Percentiles rank a stretch among this genome's conserved stretches.
phyloP scores from a whole-genome alignment of 2,113 vertebrate species.

The Parotia lawesii region DNA sequence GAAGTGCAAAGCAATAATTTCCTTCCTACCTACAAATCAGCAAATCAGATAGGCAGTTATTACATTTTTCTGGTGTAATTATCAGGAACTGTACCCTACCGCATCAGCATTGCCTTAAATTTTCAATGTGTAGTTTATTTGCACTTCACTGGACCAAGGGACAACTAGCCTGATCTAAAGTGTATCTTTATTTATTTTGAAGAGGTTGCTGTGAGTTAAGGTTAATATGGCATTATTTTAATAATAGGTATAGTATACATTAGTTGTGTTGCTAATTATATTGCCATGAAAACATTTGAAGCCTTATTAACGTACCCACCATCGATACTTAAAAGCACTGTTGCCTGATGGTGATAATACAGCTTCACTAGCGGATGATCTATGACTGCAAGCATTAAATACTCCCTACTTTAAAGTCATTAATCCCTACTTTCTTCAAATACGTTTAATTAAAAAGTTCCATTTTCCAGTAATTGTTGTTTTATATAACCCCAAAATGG shows the following conservation, averaged over 20 bases:
- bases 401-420: constrained; percentile 52
- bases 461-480: constrained; percentile 53
- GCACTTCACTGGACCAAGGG: not conserved
- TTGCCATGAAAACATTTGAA: constrained; percentile 51
- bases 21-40: not conserved
- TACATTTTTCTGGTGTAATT: not conserved
- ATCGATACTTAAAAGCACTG: constrained; percentile 23
- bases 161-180: not conserved
- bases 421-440: constrained; percentile 64
- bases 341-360: constrained; percentile 17
- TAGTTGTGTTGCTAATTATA: constrained; percentile 43
- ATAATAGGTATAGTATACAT: not conserved
- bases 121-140: not conserved
- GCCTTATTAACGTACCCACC: constrained; percentile 33
- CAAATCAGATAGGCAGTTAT: not conserved
- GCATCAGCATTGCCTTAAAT: not conserved
- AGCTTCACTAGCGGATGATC: constrained; percentile 41
- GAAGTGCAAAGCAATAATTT: not conserved
- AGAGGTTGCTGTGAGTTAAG: not conserved
- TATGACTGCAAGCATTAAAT: constrained; percentile 52
- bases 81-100: not conserved
- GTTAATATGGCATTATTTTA: not conserved
- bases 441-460: constrained; percentile 69
- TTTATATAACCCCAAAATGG: constrained; percentile 38
- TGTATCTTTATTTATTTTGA: not conserved